Percentiles rank a stretch among this genome's conserved stretches.
Conservation (phyloP, 2,888 invertebrate genomes). For the Rhabditoides inermis region DNA sequence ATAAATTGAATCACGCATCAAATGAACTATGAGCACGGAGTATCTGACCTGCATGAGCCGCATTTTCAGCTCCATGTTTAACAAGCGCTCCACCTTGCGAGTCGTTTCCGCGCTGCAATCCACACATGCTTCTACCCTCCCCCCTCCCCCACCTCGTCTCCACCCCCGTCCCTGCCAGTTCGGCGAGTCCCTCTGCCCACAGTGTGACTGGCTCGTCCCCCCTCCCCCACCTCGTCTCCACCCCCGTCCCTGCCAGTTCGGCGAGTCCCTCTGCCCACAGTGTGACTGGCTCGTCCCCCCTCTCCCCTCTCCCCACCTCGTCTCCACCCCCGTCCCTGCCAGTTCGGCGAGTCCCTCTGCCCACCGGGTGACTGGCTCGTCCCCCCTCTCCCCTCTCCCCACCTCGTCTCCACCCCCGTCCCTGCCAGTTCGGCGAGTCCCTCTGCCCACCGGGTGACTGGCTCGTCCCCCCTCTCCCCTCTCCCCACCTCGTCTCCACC, state of each 20-base stretch:
- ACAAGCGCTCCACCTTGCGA: constrained; percentile 64
- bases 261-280: not conserved
- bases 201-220: constrained; percentile 3
- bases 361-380: too few relatives aligned
- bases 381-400: too few relatives aligned
- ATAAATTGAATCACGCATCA: too few relatives aligned
- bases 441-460: too few relatives aligned
- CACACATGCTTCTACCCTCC: constrained; percentile 61
- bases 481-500: too few relatives aligned
- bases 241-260: not conserved
- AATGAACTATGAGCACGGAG: too few relatives aligned
- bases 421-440: too few relatives aligned
- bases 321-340: too few relatives aligned
- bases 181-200: constrained; percentile 92
- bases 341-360: too few relatives aligned
- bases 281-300: not conserved
- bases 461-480: too few relatives aligned
- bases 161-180: constrained; percentile 74
- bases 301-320: not conserved
- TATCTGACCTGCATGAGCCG: constrained; percentile 86
- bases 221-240: not conserved
- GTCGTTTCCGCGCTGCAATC: constrained; percentile 8
- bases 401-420: too few relatives aligned
- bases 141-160: constrained; percentile 75
- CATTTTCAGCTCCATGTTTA: constrained; percentile 92